Evolutionary conservation across 2,113 vertebrate genomes (phyloP).

Genomic region (Calyptommatus sinebrachiatus): DNA sequence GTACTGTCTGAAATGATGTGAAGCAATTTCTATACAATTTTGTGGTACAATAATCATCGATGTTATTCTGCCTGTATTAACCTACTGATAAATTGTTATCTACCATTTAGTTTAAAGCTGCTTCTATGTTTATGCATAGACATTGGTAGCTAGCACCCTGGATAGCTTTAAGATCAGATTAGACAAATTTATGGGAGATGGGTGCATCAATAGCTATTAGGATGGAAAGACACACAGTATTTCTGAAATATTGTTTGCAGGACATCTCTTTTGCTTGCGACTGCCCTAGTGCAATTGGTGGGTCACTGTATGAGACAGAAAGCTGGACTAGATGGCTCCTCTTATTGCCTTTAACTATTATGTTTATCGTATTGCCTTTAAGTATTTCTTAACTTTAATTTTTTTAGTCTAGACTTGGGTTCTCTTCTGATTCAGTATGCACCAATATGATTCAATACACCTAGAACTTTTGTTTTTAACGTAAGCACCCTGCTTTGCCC

Average conservation of each 20-base stretch:
- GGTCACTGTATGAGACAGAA: too few species aligned
- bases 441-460: not conserved
- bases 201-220: too few species aligned
- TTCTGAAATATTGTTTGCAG: too few species aligned
- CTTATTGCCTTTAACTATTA: not conserved
- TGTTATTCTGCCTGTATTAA: not conserved
- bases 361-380: not conserved
- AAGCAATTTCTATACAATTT: not conserved
- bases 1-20: not conserved
- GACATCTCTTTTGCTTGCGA: too few species aligned
- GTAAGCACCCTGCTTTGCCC: not conserved
- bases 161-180: too few species aligned
- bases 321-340: too few species aligned
- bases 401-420: not conserved
- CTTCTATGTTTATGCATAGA: too few species aligned
- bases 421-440: not conserved
- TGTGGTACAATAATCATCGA: not conserved
- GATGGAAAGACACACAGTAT: too few species aligned
- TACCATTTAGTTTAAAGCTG: not conserved
- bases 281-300: too few species aligned
- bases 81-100: not conserved
- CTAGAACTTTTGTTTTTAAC: not conserved
- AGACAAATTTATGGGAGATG: too few species aligned
- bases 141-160: too few species aligned
- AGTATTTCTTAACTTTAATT: not conserved